A percentile compares a stretch with the other conserved stretches of the same genome.
phyloP scores from a whole-genome alignment of 2,797 vertebrate genomes.

The Lepus oiostolus region DNA sequence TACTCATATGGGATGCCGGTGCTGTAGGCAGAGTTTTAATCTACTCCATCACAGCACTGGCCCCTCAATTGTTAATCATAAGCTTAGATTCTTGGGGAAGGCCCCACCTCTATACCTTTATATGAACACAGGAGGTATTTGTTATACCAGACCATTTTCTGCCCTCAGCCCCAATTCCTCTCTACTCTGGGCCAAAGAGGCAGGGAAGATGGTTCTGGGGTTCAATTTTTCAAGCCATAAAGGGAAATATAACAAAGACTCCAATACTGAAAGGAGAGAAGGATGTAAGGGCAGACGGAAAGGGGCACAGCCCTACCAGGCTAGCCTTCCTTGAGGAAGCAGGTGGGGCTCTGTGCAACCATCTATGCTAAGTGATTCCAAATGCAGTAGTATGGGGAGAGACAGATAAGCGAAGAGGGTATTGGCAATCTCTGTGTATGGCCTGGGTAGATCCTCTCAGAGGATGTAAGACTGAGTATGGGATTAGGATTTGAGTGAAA shows the following conservation, averaged over 20 bases:
- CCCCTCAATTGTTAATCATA: not conserved
- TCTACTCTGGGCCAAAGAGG: not conserved
- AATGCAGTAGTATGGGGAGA: not conserved
- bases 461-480: too few species aligned
- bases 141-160: not conserved
- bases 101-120: not conserved
- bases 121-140: not conserved
- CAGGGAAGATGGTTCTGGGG: not conserved
- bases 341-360: not conserved
- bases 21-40: too few species aligned
- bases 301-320: not conserved
- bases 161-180: not conserved
- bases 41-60: too few species aligned
- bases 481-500: not conserved
- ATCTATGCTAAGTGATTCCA: constrained; percentile 20
- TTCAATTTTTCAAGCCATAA: not conserved
- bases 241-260: constrained; percentile 4
- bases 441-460: too few species aligned
- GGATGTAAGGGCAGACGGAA: constrained; percentile 9
- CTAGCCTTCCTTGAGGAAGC: not conserved
- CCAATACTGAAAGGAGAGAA: not conserved
- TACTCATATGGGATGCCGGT: too few species aligned
- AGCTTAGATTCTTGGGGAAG: not conserved
- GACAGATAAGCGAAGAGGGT: not conserved
- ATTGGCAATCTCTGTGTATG: not conserved